Percentiles rank a stretch among this genome's conserved stretches.
phyloP scores from a whole-genome alignment of 1,140 invertebrate species.

The Ceratina japonica region DNA sequence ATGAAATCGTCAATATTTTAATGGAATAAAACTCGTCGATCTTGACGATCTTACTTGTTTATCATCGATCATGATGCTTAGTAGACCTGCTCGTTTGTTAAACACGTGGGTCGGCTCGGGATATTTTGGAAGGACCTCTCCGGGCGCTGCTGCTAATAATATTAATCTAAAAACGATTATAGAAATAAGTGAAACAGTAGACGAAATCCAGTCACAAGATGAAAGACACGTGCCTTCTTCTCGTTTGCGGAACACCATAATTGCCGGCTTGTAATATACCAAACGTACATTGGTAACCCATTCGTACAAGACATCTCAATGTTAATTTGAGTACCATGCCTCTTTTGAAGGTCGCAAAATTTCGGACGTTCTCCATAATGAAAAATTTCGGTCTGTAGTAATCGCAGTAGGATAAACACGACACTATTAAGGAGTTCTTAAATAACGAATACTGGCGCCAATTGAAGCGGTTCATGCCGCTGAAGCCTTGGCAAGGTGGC shows the following conservation, averaged over 20 bases:
- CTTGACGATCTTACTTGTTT: constrained; percentile 80
- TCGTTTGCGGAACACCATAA: constrained; percentile 91
- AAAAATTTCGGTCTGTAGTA: too few relatives aligned
- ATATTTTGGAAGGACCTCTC: constrained; percentile 87
- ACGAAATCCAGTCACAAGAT: not conserved
- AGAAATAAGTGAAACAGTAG: constrained; percentile 10
- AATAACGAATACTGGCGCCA: too few relatives aligned
- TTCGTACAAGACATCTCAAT: too few relatives aligned
- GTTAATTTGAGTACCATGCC: too few relatives aligned
- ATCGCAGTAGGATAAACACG: too few relatives aligned
- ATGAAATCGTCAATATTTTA: not conserved
- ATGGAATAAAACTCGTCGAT: not conserved
- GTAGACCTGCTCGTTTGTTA: constrained; percentile 84
- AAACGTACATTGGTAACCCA: too few relatives aligned
- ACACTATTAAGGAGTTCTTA: too few relatives aligned
- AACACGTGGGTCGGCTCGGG: constrained; percentile 92
- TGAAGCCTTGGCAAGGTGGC: too few relatives aligned
- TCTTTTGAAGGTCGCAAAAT: too few relatives aligned
- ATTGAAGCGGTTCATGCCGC: too few relatives aligned
- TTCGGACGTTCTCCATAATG: too few relatives aligned
- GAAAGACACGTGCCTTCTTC: constrained; percentile 81
- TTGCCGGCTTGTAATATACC: constrained; percentile 90
- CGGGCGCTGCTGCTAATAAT: constrained; percentile 91
- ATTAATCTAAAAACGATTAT: constrained; percentile 82
- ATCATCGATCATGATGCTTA: constrained; percentile 87